Evolutionary conservation across 2,888 invertebrate species (phyloP).

Genomic region (Mythimna albipuncta): DNA sequence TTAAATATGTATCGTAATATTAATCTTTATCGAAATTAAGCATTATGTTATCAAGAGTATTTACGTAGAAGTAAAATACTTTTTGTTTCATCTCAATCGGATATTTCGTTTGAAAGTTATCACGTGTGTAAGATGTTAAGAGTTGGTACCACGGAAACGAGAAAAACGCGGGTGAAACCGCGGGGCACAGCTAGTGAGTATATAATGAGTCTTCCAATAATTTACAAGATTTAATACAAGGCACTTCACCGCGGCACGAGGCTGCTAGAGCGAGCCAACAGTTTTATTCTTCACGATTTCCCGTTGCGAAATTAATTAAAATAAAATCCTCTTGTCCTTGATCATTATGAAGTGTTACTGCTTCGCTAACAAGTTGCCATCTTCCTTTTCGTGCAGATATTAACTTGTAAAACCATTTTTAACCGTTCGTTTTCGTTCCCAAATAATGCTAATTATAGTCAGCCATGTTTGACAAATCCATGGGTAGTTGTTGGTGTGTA

Average conservation of each 20-base stretch:
- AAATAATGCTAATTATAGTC: conserved; percentile 26
- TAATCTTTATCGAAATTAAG: too few relatives aligned
- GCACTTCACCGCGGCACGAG: not conserved
- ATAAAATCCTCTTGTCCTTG: conserved; percentile 54
- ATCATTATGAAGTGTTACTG: conserved; percentile 46
- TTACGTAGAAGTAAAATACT: too few relatives aligned
- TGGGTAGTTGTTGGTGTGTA: too few relatives aligned
- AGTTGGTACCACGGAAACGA: too few relatives aligned
- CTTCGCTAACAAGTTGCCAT: conserved; percentile 41
- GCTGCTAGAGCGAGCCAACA: conserved; percentile 1
- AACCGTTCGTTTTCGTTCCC: conserved; percentile 31
- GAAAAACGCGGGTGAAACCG: too few relatives aligned
- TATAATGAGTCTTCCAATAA: not conserved
- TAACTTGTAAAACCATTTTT: conserved; percentile 29
- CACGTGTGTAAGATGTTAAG: too few relatives aligned
- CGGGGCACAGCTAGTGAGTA: too few relatives aligned
- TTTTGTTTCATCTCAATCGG: too few relatives aligned
- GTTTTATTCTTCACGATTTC: conserved; percentile 42
- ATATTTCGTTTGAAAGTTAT: too few relatives aligned
- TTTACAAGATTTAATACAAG: not conserved
- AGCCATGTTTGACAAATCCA: too few relatives aligned
- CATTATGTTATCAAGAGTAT: too few relatives aligned
- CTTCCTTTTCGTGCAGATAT: conserved; percentile 21
- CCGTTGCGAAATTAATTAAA: conserved; percentile 54
- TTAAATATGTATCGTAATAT: too few relatives aligned